A percentile compares a stretch with the other conserved stretches of the same genome.
Evolutionary conservation across 1,140 invertebrate species (phyloP).

Genomic region (Drosophila lacteicornis): DNA sequence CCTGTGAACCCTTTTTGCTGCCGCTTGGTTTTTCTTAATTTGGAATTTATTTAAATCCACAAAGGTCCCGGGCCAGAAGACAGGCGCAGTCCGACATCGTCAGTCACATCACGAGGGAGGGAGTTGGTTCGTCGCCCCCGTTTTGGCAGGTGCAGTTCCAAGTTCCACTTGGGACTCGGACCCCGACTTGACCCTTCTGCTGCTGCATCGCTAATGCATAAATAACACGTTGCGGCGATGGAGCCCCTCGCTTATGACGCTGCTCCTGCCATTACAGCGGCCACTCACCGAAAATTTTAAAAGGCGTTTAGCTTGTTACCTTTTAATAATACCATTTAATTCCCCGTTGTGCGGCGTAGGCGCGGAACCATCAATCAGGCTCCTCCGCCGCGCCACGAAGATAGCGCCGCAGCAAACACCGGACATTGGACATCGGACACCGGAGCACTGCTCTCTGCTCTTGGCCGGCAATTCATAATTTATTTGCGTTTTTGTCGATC

Average conservation of each 20-base stretch:
- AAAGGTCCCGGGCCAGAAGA: conserved; percentile 18
- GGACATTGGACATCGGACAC: conserved; percentile 20
- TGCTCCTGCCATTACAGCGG: conserved; percentile 46
- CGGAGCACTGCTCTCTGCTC: conserved; percentile 6
- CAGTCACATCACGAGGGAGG: conserved; percentile 25
- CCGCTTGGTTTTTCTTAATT: conserved; percentile 76
- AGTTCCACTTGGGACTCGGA: conserved; percentile 2
- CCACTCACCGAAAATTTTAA: conserved; percentile 72
- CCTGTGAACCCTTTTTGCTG: conserved; percentile 45
- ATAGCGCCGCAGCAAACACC: conserved; percentile 60
- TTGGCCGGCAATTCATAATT: conserved; percentile 72
- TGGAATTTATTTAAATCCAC: conserved; percentile 84
- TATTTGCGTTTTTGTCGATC: conserved; percentile 71
- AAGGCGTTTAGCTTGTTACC: conserved; percentile 82
- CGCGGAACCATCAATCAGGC: conserved; percentile 75
- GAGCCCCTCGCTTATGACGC: conserved; percentile 27
- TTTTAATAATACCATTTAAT: conserved; percentile 83
- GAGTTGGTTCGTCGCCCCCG: conserved; percentile 64
- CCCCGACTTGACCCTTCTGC: conserved; percentile 6
- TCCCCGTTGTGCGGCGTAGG: conserved; percentile 71
- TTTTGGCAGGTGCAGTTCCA: conserved; percentile 71
- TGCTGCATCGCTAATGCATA: conserved; percentile 67
- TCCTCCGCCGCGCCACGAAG: conserved; percentile 28
- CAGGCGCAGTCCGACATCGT: conserved; percentile 8
- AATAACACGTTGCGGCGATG: conserved; percentile 64